Conservation (phyloP, 2,113 vertebrate genomes). For the Parotia lawesii region DNA sequence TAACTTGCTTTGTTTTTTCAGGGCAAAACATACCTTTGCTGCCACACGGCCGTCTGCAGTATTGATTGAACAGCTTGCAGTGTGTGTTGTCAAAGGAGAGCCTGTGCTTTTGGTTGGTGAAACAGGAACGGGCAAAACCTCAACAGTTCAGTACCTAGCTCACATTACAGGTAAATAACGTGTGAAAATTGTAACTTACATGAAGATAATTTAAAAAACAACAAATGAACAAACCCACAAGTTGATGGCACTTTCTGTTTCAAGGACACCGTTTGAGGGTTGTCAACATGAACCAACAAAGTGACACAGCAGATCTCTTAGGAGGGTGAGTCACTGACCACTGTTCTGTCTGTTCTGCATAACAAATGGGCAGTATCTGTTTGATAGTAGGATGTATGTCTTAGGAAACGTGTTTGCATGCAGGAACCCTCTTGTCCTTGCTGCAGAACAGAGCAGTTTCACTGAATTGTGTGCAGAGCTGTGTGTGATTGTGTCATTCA, state of each 20-base stretch:
- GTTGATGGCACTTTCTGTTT: background rate
- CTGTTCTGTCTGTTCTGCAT: background rate
- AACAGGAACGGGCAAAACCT: constrained; percentile 96
- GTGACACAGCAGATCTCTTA: constrained; percentile 92
- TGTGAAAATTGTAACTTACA: background rate
- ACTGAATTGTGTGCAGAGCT: background rate
- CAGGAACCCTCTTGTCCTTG: background rate
- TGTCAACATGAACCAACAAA: constrained; percentile 98
- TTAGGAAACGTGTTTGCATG: background rate
- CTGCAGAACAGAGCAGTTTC: background rate
- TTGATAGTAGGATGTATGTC: background rate
- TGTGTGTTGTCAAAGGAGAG: constrained; percentile 87
- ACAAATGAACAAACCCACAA: background rate
- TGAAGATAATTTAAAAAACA: background rate
- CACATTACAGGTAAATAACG: constrained; percentile 81
- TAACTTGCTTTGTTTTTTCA: constrained; percentile 36
- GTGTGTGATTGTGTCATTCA: background rate
- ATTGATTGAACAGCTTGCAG: constrained; percentile 89
- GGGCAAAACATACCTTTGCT: constrained; percentile 85
- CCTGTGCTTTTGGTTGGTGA: constrained; percentile 93
- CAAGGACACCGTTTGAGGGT: constrained; percentile 87
- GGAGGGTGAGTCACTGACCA: constrained; percentile 83
- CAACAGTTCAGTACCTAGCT: constrained; percentile 91
- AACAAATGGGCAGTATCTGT: background rate
- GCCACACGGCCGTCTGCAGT: constrained; percentile 88